Percentiles rank a stretch among this genome's conserved stretches.
phyloP scores from a whole-genome alignment of 2,888 invertebrate genomes.

The Ennomos quercinarius region DNA sequence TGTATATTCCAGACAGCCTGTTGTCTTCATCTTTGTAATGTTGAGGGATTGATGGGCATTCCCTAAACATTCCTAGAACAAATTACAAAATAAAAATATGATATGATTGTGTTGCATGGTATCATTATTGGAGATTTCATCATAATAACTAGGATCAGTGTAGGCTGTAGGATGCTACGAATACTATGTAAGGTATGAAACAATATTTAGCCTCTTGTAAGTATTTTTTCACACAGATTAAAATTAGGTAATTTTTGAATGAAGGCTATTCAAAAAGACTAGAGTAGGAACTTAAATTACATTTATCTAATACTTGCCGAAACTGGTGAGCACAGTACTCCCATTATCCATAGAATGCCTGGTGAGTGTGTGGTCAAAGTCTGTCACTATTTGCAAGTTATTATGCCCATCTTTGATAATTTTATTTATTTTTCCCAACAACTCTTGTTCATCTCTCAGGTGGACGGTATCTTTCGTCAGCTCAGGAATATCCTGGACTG shows the following conservation, averaged over 20 bases:
- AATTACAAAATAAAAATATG: neutral
- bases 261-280: too few relatives aligned
- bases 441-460: slow-evolving; percentile 59
- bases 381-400: slow-evolving; percentile 93
- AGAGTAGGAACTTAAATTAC: too few relatives aligned
- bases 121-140: too few relatives aligned
- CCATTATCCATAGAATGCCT: slow-evolving; percentile 91
- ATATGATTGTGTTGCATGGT: too few relatives aligned
- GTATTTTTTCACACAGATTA: too few relatives aligned
- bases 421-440: slow-evolving; percentile 72
- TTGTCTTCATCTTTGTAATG: slow-evolving; percentile 86
- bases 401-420: slow-evolving; percentile 73
- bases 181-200: too few relatives aligned
- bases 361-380: slow-evolving; percentile 96
- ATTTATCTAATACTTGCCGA: slow-evolving; percentile 83
- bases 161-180: too few relatives aligned
- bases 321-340: slow-evolving; percentile 90
- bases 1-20: slow-evolving; percentile 88
- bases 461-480: slow-evolving; percentile 63
- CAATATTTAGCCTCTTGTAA: too few relatives aligned
- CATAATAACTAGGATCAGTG: too few relatives aligned
- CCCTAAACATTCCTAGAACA: slow-evolving; percentile 89
- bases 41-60: slow-evolving; percentile 89
- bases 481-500: slow-evolving; percentile 65
- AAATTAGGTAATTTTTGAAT: too few relatives aligned